Evolutionary conservation across 2,888 invertebrate genomes (phyloP), one percentile per base, ranked within the genome.

Genomic region (Suillia variegata): DNA sequence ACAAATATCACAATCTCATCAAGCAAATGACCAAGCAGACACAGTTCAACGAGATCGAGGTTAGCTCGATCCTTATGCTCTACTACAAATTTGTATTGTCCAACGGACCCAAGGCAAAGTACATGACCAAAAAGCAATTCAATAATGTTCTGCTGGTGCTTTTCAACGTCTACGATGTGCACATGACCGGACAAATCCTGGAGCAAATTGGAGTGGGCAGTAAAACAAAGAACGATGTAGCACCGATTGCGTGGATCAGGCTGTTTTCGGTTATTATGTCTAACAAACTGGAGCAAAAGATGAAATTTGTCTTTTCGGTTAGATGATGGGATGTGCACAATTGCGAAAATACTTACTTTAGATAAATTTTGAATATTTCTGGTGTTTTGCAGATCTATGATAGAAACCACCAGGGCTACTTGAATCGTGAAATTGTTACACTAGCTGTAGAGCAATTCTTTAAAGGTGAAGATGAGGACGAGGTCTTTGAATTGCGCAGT

Each of bases 161-260:
- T 0, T 87, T 92, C 54, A 87, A 89, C 21, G 89, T 93, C 85
- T 89, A 89, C 0, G 90, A 92, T 71, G 86, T 89, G 51, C 84
- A 84, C 50, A 84, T 88, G 74, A 87, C 88, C 82, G 88, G 88
- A 66, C 82, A 87, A 0, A 87, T 88, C 6, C 84, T 88, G 79
- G 82, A 86, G 2, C 85, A 86, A 0, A 74, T 89, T 21, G 84
- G 85, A 12, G 70, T 70, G n/a, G n/a, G n/a, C n/a, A n/a, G n/a
- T n/a, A n/a, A n/a, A n/a, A 84, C 85, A 12, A 70, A 70, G 22
- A 69, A 66, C 26, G 42, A 67, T 21, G 67, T 77, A 1, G 69
- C 71, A 48, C 85, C 87, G 74, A 82, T 87, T 42, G 88, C 88
- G 6, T 93, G 90, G 85, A 86, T 89, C 0, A 84, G 85, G 59